Percentiles rank a stretch among this genome's conserved stretches.
These are phyloP conservation scores for Sebastes fasciatus DNA, from an alignment of 2,113 vertebrate species.

Conservation along the genomic window DNA sequence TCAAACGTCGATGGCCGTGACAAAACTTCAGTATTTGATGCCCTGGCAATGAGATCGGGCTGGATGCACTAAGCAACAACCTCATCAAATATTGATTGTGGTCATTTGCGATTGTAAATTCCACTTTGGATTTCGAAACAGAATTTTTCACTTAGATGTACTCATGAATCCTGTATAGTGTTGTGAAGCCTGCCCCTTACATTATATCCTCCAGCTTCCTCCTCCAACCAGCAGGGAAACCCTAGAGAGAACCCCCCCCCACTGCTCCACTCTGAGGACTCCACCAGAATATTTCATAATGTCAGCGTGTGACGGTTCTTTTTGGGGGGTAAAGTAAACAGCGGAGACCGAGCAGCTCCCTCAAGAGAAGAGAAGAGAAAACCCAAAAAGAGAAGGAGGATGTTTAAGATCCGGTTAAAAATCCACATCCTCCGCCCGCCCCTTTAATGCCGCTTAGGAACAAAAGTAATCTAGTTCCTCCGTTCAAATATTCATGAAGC, in stretches of 20 bases:
- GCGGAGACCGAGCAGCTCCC: constrained; percentile 3
- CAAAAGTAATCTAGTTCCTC: constrained; percentile 21
- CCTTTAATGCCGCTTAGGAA: background rate
- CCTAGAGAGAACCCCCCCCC: constrained; percentile 18
- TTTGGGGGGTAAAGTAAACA: background rate
- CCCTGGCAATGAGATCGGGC: too few relatives aligned
- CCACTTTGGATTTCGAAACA: background rate
- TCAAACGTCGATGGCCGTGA: too few relatives aligned
- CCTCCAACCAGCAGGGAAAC: background rate
- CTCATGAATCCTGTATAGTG: too few relatives aligned
- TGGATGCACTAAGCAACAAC: too few relatives aligned
- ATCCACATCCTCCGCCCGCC: background rate
- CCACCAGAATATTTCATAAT: constrained; percentile 23
- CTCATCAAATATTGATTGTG: too few relatives aligned
- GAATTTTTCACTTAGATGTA: background rate
- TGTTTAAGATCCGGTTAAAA: constrained; percentile 10
- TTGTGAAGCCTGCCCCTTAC: too few relatives aligned
- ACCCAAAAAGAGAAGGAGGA: background rate
- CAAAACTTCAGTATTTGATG: too few relatives aligned
- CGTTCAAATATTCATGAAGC: constrained; percentile 62
- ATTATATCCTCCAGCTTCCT: background rate
- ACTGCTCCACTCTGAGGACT: constrained; percentile 9
- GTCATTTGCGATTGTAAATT: background rate
- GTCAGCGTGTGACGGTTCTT: background rate
- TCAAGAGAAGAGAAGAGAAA: background rate